Percentiles rank a stretch among this genome's conserved stretches.
Conservation (phyloP, 2,797 vertebrate genomes). For the Denticeps clupeoides region DNA sequence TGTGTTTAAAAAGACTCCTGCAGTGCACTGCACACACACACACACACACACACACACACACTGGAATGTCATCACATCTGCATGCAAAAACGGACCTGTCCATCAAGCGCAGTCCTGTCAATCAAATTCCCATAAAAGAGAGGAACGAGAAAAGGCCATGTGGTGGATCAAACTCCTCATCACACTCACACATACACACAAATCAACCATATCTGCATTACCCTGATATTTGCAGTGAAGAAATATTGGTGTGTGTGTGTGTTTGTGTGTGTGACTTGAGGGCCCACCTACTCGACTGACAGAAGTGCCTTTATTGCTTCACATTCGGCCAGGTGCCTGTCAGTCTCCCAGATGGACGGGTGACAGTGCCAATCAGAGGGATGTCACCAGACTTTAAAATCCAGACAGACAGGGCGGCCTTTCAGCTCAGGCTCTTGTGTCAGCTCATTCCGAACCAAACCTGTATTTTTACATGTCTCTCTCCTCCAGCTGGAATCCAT, state of each 20-base stretch:
- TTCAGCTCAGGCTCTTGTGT: too few species aligned
- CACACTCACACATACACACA: conserved; percentile 10
- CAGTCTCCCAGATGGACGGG: background rate
- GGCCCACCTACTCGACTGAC: background rate
- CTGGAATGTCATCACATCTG: background rate
- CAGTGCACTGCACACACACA: background rate
- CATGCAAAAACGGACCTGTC: background rate
- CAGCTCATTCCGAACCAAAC: too few species aligned
- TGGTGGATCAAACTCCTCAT: background rate
- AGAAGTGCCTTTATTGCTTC: background rate
- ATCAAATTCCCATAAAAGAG: background rate
- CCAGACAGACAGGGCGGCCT: background rate
- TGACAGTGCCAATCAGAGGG: background rate
- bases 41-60: background rate
- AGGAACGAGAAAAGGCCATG: background rate
- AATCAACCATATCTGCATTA: conserved; percentile 16
- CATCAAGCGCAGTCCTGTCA: background rate
- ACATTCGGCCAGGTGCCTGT: conserved; percentile 1
- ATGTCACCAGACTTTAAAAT: background rate
- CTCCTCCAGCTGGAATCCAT: too few species aligned
- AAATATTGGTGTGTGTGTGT: background rate
- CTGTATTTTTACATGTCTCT: too few species aligned
- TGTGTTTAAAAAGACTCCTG: background rate
- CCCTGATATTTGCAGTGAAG: too few species aligned
- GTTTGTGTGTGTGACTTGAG: background rate